A percentile compares a stretch with the other conserved stretches of the same genome.
Evolutionary conservation across 2,888 invertebrate genomes (phyloP).

Genomic region (Apomyelois bistriatella): DNA sequence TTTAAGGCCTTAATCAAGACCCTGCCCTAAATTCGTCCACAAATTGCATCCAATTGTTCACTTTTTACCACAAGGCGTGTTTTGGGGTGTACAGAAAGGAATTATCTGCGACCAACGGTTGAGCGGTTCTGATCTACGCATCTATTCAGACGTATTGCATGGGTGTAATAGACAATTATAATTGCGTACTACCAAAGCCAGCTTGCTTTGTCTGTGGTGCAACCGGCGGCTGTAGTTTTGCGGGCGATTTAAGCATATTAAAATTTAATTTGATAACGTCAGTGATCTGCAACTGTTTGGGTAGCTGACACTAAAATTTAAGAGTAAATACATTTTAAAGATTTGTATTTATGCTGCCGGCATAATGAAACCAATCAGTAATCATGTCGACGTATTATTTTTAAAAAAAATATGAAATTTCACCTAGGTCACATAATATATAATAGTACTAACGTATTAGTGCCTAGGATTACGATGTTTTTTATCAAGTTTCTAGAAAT

Average conservation of each 20-base stretch:
- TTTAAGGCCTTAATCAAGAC: constrained; percentile 66
- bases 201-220: constrained; percentile 28
- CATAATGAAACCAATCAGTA: too few relatives aligned
- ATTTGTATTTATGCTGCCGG: too few relatives aligned
- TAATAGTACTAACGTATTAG: too few relatives aligned
- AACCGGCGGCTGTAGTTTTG: constrained; percentile 39
- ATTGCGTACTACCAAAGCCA: constrained; percentile 38
- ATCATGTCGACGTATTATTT: too few relatives aligned
- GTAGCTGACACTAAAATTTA: not conserved
- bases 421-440: too few relatives aligned
- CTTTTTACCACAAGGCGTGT: constrained; percentile 69
- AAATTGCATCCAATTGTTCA: constrained; percentile 80
- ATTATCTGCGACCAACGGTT: constrained; percentile 50
- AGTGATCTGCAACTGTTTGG: not conserved
- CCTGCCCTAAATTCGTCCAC: constrained; percentile 74
- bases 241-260: constrained; percentile 32
- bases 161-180: constrained; percentile 48
- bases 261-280: constrained; percentile 7
- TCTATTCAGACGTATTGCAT: constrained; percentile 61
- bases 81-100: constrained; percentile 58
- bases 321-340: too few relatives aligned
- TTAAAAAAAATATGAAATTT: too few relatives aligned
- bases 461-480: too few relatives aligned
- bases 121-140: constrained; percentile 53
- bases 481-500: too few relatives aligned